Evolutionary conservation across 2,113 vertebrate species (phyloP).

Genomic region (Neogale vison): DNA sequence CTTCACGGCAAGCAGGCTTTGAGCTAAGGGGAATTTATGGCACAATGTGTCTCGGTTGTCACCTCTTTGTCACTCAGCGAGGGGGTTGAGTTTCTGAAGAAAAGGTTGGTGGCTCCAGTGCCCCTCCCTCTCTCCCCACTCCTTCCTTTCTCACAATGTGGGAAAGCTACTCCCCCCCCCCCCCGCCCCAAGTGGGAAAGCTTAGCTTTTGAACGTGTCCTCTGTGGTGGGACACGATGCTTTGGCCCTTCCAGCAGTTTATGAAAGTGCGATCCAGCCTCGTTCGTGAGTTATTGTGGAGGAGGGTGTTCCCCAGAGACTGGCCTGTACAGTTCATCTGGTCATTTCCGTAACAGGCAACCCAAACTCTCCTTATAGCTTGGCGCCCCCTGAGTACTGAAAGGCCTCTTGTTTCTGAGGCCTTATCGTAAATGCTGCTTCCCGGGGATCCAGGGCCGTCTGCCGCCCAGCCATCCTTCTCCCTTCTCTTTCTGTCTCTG

Average conservation of each 20-base stretch:
- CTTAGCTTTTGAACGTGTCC: accelerated
- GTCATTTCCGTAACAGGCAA: not conserved
- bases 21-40: not conserved
- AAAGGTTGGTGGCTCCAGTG: accelerated
- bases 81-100: not conserved
- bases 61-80: not conserved
- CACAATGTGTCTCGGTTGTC: accelerated
- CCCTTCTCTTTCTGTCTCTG: too few relatives aligned
- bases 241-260: not conserved
- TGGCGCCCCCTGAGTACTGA: not conserved
- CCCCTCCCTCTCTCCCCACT: not conserved
- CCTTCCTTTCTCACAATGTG: not conserved
- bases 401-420: not conserved
- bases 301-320: not conserved
- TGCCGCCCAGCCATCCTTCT: too few relatives aligned
- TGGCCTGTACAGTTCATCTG: accelerated
- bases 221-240: not conserved
- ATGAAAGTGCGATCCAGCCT: accelerated
- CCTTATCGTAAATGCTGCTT: not conserved
- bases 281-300: accelerated
- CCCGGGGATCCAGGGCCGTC: not conserved
- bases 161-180: not conserved
- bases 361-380: accelerated
- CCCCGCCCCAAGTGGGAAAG: not conserved
- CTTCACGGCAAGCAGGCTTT: not conserved